Conservation (phyloP, 2,797 vertebrate genomes). For the Sandelia bainsii region DNA sequence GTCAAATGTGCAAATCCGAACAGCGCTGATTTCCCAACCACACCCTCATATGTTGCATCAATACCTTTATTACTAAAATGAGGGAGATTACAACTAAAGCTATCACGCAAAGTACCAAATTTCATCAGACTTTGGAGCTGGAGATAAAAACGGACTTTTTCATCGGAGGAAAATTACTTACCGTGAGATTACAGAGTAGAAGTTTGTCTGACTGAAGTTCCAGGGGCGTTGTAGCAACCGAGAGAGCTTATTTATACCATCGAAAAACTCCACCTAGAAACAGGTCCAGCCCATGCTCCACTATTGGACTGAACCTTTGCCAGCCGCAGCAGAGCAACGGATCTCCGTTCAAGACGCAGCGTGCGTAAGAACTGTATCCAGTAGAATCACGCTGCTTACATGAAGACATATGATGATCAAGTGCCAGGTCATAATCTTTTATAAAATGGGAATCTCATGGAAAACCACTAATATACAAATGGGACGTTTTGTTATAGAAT, state of each 20-base stretch:
- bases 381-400: slow-evolving; percentile 6
- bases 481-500: too few species aligned
- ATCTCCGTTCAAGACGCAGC: not conserved
- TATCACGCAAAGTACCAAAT: not conserved
- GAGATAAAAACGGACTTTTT: not conserved
- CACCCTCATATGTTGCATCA: slow-evolving; percentile 51
- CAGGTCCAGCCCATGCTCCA: slow-evolving; percentile 50
- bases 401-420: slow-evolving; percentile 28
- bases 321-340: slow-evolving; percentile 1
- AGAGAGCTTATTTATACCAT: slow-evolving; percentile 68
- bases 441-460: slow-evolving; percentile 22
- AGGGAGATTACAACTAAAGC: not conserved
- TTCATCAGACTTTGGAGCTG: not conserved
- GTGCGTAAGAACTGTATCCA: slow-evolving; percentile 29
- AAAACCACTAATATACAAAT: slow-evolving; percentile 17
- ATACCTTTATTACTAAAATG: not conserved
- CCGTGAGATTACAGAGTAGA: slow-evolving; percentile 38
- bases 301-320: slow-evolving; percentile 46
- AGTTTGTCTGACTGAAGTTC: slow-evolving; percentile 38
- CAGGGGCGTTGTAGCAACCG: slow-evolving; percentile 34
- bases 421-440: slow-evolving; percentile 1
- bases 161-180: slow-evolving; percentile 46
- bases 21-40: slow-evolving; percentile 34
- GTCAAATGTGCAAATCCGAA: not conserved
- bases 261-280: slow-evolving; percentile 76